Evolutionary conservation across 2,113 vertebrate species (phyloP).

Genomic region (Nestor notabilis): DNA sequence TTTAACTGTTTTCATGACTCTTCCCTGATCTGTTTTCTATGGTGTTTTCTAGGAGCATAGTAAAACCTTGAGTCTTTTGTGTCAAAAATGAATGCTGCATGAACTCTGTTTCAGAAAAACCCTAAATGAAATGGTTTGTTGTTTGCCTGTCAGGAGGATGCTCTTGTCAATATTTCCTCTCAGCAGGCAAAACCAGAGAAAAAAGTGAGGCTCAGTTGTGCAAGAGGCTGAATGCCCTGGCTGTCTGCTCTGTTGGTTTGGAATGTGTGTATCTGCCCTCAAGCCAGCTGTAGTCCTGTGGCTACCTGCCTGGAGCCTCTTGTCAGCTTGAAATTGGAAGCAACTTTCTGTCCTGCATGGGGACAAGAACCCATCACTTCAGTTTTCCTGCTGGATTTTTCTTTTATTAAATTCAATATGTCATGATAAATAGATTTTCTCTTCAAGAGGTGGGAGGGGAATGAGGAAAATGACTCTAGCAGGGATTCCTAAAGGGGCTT

Average conservation of each 20-base stretch:
- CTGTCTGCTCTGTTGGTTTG: not conserved
- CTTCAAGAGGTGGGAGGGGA: not conserved
- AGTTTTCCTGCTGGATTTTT: not conserved
- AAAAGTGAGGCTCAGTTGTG: accelerated
- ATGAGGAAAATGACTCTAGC: accelerated
- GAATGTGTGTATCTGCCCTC: not conserved
- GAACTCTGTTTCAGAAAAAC: not conserved
- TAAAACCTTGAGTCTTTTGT: not conserved
- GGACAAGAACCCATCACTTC: not conserved
- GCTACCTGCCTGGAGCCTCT: not conserved
- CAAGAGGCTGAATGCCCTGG: not conserved
- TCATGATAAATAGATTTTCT: not conserved
- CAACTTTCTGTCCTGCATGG: not conserved
- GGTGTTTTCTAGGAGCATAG: not conserved
- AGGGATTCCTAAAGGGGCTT: not conserved
- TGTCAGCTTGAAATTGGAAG: not conserved
- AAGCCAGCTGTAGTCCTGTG: not conserved
- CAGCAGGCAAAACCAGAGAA: not conserved
- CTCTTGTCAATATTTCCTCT: not conserved
- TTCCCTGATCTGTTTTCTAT: not conserved
- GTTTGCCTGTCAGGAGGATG: not conserved
- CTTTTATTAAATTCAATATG: not conserved
- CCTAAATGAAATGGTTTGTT: not conserved
- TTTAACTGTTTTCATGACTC: accelerated
- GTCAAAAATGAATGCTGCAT: not conserved